These are phyloP conservation scores for Saturnia japonica DNA, from an alignment of 2,888 invertebrate genomes.

Conservation along the genomic window DNA sequence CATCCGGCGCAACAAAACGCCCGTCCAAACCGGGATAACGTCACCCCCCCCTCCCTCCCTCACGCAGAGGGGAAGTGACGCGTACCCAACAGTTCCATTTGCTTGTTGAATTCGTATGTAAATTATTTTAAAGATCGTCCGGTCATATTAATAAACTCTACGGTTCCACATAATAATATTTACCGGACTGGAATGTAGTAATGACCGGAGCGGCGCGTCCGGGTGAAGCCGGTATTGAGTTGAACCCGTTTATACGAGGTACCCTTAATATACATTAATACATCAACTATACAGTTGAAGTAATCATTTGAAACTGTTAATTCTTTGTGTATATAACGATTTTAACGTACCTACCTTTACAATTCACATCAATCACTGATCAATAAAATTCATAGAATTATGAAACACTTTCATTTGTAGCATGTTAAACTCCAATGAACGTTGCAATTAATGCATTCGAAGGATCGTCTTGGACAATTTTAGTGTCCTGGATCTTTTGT, in stretches of 20 bases:
- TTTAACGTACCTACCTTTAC: too few relatives aligned
- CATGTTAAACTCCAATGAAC: not conserved
- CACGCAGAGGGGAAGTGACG: too few relatives aligned
- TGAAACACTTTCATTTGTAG: not conserved
- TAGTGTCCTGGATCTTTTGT: not conserved
- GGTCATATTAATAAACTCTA: not conserved
- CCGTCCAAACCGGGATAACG: too few relatives aligned
- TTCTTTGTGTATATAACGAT: too few relatives aligned
- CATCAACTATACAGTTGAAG: too few relatives aligned
- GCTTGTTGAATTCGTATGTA: not conserved
- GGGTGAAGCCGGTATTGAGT: not conserved
- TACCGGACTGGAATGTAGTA: not conserved
- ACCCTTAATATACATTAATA: too few relatives aligned
- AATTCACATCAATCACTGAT: not conserved
- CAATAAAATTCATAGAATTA: not conserved
- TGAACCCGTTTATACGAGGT: not conserved
- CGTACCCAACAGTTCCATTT: too few relatives aligned
- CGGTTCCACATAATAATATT: not conserved
- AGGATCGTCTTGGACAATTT: not conserved
- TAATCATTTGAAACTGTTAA: too few relatives aligned
- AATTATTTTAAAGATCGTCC: not conserved
- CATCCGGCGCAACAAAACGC: too few relatives aligned
- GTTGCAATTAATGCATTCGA: not conserved
- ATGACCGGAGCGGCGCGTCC: not conserved
- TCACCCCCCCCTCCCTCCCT: too few relatives aligned